A percentile compares a stretch with the other conserved stretches of the same genome.
phyloP scores from a whole-genome alignment of 2,113 vertebrate species.

The sheep (Ovis aries) region DNA sequence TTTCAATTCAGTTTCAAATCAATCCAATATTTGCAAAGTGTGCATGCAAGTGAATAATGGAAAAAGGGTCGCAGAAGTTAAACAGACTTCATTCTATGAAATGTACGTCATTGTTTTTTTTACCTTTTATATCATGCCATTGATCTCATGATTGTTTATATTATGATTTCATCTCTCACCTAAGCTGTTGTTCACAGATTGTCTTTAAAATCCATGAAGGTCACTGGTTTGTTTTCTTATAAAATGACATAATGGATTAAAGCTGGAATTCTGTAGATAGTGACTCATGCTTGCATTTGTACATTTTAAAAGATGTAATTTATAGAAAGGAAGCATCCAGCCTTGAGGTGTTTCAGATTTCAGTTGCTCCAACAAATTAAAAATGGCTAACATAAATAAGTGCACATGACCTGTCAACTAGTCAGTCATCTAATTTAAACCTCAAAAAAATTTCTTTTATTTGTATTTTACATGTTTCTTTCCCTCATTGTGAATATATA shows the following conservation, averaged over 20 bases:
- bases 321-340: conserved; percentile 51
- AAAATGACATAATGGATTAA: conserved; percentile 63
- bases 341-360: conserved; percentile 48
- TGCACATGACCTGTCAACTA: background rate
- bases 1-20: background rate
- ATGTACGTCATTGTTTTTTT: background rate
- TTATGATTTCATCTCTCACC: conserved; percentile 44
- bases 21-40: background rate
- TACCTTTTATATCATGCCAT: conserved; percentile 22
- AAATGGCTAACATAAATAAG: conserved; percentile 42
- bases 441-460: background rate
- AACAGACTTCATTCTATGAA: conserved; percentile 3
- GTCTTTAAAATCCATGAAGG: conserved; percentile 51
- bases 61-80: background rate
- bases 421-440: conserved; percentile 25
- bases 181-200: conserved; percentile 13
- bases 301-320: conserved; percentile 62
- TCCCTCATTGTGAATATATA: background rate
- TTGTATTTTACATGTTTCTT: background rate
- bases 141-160: conserved; percentile 24
- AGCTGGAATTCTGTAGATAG: conserved; percentile 53
- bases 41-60: background rate
- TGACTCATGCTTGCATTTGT: conserved; percentile 64
- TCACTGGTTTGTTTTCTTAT: conserved; percentile 50
- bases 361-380: conserved; percentile 49